A percentile compares a stretch with the other conserved stretches of the same genome.
Conservation (phyloP, 2,113 vertebrate genomes). For the Myanophis thanlyinensis region DNA sequence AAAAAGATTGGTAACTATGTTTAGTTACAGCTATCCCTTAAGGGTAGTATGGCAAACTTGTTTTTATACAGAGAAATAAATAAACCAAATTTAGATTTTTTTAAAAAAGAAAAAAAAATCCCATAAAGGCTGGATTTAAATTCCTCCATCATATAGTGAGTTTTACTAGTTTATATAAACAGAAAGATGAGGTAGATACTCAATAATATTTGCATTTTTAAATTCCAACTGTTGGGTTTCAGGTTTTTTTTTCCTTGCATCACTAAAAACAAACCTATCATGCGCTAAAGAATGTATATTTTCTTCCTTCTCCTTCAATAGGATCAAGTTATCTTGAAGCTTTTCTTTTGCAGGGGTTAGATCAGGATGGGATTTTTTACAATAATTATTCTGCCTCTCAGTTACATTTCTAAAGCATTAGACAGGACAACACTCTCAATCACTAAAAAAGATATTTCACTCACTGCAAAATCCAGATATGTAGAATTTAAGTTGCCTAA, state of each 20-base stretch:
- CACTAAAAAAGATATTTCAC: not conserved
- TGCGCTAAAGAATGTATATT: not conserved
- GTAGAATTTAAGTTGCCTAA: not conserved
- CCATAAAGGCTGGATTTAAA: not conserved
- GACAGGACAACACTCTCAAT: not conserved
- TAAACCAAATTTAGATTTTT: not conserved
- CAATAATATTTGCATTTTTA: not conserved
- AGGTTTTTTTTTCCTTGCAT: not conserved
- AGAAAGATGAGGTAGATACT: not conserved
- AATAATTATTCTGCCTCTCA: not conserved
- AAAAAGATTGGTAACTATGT: not conserved
- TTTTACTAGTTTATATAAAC: not conserved
- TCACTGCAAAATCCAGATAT: not conserved
- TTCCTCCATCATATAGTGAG: not conserved
- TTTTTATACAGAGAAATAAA: not conserved
- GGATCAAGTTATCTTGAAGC: slow-evolving; percentile 12
- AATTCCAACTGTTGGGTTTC: slow-evolving; percentile 4
- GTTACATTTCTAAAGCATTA: not conserved
- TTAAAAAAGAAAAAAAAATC: not conserved
- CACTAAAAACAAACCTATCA: slow-evolving; percentile 22
- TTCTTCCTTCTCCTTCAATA: not conserved
- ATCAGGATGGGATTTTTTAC: not conserved
- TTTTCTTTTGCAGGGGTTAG: not conserved
- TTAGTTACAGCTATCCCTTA: not conserved
- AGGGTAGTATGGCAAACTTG: not conserved